phyloP scores from a whole-genome alignment of 2,888 invertebrate genomes.

The Noctua fimbriata region DNA sequence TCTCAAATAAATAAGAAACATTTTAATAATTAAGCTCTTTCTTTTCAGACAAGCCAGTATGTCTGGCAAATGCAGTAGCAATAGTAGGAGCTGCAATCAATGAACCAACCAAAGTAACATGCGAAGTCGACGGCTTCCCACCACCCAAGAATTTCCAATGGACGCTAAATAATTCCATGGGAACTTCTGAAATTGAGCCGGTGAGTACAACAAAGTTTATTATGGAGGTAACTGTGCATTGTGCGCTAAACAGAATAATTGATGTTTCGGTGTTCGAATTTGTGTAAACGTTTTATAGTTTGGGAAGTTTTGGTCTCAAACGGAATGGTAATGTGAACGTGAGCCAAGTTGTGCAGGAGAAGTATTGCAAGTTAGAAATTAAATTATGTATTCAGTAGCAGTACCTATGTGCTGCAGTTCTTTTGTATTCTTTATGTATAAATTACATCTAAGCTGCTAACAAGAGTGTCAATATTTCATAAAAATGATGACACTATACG shows the following conservation, averaged over 20 bases:
- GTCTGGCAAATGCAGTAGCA: constrained; percentile 92
- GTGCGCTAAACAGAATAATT: constrained; percentile 55
- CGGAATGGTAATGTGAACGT: constrained; percentile 31
- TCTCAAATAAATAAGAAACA: no score
- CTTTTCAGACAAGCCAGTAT: constrained; percentile 94
- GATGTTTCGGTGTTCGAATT: constrained; percentile 37
- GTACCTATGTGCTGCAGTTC: not conserved
- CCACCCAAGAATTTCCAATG: constrained; percentile 95
- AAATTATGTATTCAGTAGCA: not conserved
- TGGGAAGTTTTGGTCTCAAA: constrained; percentile 39
- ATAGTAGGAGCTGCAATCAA: constrained; percentile 96
- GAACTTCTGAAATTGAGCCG: constrained; percentile 92
- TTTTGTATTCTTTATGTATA: not conserved
- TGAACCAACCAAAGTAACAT: constrained; percentile 94
- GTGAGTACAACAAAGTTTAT: constrained; percentile 72
- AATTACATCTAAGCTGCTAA: not conserved
- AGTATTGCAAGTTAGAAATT: constrained; percentile 23
- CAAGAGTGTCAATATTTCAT: not conserved
- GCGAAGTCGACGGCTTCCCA: constrained; percentile 96
- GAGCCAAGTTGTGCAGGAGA: constrained; percentile 19
- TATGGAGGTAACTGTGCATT: constrained; percentile 37
- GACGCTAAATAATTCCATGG: constrained; percentile 97
- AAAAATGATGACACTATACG: not conserved
- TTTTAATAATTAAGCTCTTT: not conserved
- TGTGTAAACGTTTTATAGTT: constrained; percentile 26